Percentiles rank a stretch among this genome's conserved stretches.
phyloP scores from a whole-genome alignment of 2,113 vertebrate species.

The Regulus satrapa region DNA sequence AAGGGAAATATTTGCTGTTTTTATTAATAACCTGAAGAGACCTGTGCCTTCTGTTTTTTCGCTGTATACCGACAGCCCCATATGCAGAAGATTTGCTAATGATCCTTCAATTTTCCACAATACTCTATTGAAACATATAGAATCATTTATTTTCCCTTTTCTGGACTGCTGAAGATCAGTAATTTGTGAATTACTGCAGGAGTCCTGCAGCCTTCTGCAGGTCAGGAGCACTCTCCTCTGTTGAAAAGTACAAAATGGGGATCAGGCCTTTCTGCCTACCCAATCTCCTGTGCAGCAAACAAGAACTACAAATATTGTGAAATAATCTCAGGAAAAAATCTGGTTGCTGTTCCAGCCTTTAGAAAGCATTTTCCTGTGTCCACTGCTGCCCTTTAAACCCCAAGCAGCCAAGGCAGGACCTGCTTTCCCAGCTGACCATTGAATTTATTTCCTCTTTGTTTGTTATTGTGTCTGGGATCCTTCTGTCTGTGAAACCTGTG shows the following conservation, averaged over 20 bases:
- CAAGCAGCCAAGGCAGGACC: neutral
- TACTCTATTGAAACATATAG: neutral
- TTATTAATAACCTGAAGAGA: neutral
- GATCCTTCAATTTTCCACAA: neutral
- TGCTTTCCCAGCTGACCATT: neutral
- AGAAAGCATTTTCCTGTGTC: neutral
- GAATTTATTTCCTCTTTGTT: slow-evolving; percentile 8
- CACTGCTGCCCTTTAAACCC: slow-evolving; percentile 30
- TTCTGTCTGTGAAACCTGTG: neutral
- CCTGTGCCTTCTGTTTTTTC: slow-evolving; percentile 10
- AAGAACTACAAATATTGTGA: slow-evolving; percentile 30
- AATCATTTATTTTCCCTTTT: neutral
- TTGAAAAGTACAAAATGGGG: neutral
- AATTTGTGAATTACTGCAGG: neutral
- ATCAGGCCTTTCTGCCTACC: neutral
- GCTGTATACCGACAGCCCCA: neutral
- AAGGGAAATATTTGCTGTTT: neutral
- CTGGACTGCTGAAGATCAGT: neutral
- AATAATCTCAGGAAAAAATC: slow-evolving; percentile 40
- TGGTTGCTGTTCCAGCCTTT: neutral
- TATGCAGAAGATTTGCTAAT: neutral
- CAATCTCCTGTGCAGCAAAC: neutral
- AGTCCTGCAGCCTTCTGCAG: neutral
- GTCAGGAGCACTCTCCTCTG: neutral
- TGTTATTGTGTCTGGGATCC: slow-evolving; percentile 12